phyloP scores from a whole-genome alignment of 1,140 invertebrate genomes.

The Hyles euphorbiae region DNA sequence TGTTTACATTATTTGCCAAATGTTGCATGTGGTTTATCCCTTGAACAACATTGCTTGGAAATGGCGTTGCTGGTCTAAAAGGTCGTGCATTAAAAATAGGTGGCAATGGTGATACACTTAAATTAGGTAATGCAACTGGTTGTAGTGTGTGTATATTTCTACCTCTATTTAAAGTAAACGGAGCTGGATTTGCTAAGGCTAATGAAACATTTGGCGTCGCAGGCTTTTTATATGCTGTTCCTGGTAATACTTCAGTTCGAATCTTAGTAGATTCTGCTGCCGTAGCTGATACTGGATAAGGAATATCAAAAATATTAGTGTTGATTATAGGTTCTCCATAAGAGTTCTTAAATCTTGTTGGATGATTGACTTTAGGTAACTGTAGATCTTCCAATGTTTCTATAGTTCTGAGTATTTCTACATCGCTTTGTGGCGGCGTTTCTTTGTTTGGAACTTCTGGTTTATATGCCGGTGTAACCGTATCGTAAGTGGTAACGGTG shows the following conservation, averaged over 20 bases:
- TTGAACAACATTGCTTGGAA: conserved; percentile 30
- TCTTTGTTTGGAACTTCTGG: conserved; percentile 38
- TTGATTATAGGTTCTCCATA: conserved; percentile 60
- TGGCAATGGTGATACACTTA: conserved; percentile 73
- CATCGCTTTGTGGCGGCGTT: conserved; percentile 32
- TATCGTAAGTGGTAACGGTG: conserved; percentile 17
- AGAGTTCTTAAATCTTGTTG: conserved; percentile 59
- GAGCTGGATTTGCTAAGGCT: conserved; percentile 57
- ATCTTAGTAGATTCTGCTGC: conserved; percentile 61
- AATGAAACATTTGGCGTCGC: conserved; percentile 38
- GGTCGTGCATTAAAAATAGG: conserved; percentile 77
- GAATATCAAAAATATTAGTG: conserved; percentile 44
- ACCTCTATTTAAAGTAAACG: conserved; percentile 57
- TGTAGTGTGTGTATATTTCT: conserved; percentile 69
- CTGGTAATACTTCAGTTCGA: conserved; percentile 49
- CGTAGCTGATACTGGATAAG: conserved; percentile 49
- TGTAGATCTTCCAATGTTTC: conserved; percentile 40
- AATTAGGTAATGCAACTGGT: conserved; percentile 75
- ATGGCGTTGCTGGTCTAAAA: conserved; percentile 53
- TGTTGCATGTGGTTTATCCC: conserved; percentile 39
- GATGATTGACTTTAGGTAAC: conserved; percentile 49
- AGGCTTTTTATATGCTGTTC: conserved; percentile 24
- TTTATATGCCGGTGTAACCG: conserved; percentile 25
- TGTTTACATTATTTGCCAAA: conserved; percentile 61
- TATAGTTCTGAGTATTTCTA: conserved; percentile 33